Evolutionary conservation across 2,888 invertebrate species (phyloP), one percentile per base, ranked within the genome.

Genomic region (Meiosimyza platycephala): DNA sequence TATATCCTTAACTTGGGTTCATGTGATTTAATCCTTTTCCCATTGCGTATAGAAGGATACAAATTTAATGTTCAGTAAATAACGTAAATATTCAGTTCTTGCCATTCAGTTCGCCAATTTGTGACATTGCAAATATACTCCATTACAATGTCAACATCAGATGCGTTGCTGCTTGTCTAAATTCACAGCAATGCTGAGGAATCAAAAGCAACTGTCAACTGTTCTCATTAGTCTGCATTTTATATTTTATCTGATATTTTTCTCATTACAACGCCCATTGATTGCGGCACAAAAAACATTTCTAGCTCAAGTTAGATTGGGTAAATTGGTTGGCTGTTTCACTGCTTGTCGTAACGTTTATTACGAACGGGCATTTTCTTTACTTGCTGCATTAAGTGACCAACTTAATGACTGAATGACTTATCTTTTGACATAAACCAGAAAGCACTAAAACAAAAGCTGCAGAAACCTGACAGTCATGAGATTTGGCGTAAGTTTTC

Each of bases 401-500:
- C 40, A 40, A 50, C 62, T 69, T 47, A 70, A 62, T 63, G 70
- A 57, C 11, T 40, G 51, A 60, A 28, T 54, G 63, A 69, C 62
- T 70, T 70, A 70, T 70, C 70, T 63, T 54, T 62, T 63, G 63
- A 70, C 62, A 63, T 40, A 70, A 47, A n/a, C 28, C 52, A 22
- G 18, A 7, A 7, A 40, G 48, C 62, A 63, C 40, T 40, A 4
- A 7, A 40, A 40, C 40, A 3, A 40, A 40, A 40, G 40, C 40
- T 7, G 40, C 6, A 40, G 22, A 40, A 40, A 40, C 2, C 40
- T 40, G 1, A 3, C 40, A 9, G 9, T 40, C 40, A 40, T 40
- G 9, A 40, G 40, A 9, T 40, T 40, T 40, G 40, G 40, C 40
- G 4, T 40, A 40, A 40, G 40, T 40, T 6, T 40, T 40, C 40